phyloP scores from a whole-genome alignment of 2,113 vertebrate genomes.

The Apaloderma vittatum region DNA sequence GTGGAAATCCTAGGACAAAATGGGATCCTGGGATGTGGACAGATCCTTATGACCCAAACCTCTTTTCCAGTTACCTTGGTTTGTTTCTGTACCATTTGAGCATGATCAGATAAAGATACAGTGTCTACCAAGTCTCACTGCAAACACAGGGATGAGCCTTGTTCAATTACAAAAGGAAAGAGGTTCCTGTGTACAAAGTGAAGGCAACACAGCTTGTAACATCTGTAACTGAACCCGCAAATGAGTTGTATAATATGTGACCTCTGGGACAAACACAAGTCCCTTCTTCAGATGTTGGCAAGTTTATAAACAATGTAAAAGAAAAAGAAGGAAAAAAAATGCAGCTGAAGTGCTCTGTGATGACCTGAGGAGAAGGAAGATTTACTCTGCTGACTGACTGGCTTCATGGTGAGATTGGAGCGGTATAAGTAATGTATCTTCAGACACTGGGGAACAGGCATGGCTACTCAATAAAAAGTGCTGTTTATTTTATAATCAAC shows the following conservation, averaged over 20 bases:
- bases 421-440: neutral
- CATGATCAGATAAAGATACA: neutral
- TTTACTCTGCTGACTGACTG: constrained; percentile 6
- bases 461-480: constrained; percentile 27
- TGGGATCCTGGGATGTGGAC: neutral
- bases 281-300: constrained; percentile 6
- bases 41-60: neutral
- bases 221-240: constrained; percentile 47
- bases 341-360: constrained; percentile 14
- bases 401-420: neutral
- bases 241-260: constrained; percentile 1
- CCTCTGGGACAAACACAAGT: constrained; percentile 31
- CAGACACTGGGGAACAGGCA: neutral
- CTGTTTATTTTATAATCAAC: constrained; percentile 39
- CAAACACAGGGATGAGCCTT: neutral
- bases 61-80: neutral
- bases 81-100: neutral
- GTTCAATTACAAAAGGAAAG: constrained; percentile 56
- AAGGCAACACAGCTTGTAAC: constrained; percentile 2
- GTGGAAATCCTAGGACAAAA: constrained; percentile 1
- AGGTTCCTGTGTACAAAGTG: neutral
- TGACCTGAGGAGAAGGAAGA: constrained; percentile 17
- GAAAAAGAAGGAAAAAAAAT: neutral
- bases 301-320: constrained; percentile 1
- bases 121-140: neutral